Conservation (phyloP, 2,113 vertebrate species). For the Crotalus helleri region DNA sequence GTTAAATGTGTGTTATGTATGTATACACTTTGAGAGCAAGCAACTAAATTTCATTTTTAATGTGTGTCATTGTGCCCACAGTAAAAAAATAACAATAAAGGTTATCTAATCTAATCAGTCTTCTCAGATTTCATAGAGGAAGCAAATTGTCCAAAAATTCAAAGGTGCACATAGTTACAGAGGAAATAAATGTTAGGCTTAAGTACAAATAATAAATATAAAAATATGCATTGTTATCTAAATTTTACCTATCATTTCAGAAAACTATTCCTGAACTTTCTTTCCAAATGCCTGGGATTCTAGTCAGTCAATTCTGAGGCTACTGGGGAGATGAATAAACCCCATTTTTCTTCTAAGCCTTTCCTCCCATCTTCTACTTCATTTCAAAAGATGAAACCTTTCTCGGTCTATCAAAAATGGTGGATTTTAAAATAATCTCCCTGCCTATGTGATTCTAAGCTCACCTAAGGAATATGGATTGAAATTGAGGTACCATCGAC, state of each 20-base stretch:
- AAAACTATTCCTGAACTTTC: not conserved
- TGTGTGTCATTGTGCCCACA: too few relatives aligned
- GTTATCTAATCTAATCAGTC: not conserved
- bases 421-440: not conserved
- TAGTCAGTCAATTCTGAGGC: not conserved
- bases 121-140: not conserved
- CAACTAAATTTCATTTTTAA: too few relatives aligned
- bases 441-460: not conserved
- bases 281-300: not conserved
- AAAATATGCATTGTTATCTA: not conserved
- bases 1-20: too few relatives aligned
- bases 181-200: not conserved
- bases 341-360: not conserved
- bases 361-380: not conserved
- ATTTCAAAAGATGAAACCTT: not conserved
- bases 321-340: not conserved
- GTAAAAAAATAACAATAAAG: too few relatives aligned
- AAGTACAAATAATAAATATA: not conserved
- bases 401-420: not conserved
- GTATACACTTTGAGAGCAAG: too few relatives aligned
- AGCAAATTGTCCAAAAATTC: not conserved
- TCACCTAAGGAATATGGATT: not conserved
- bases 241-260: not conserved
- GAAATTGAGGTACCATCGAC: not conserved
- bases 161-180: not conserved